These are phyloP conservation scores for Oreotrochilus melanogaster DNA, from an alignment of 2,113 vertebrate species.

Conservation along the genomic window DNA sequence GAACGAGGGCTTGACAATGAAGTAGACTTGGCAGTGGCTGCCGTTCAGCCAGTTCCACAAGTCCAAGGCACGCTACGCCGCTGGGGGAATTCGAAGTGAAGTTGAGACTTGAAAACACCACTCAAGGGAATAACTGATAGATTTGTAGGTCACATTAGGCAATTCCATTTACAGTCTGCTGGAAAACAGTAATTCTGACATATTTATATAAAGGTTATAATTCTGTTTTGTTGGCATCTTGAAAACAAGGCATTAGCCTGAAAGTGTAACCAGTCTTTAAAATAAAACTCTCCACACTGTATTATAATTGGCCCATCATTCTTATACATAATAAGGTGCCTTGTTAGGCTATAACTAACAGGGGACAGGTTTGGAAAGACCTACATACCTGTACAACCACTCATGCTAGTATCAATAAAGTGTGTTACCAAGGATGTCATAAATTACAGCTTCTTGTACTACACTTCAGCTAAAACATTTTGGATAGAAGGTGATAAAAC, in stretches of 20 bases:
- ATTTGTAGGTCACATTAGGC: not conserved
- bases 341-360: not conserved
- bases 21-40: slow-evolving; percentile 28
- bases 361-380: not conserved
- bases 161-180: not conserved
- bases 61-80: not conserved
- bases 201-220: not conserved
- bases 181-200: slow-evolving; percentile 8
- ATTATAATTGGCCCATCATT: not conserved
- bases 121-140: slow-evolving; percentile 11
- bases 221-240: not conserved
- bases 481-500: not conserved
- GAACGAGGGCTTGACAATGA: not conserved
- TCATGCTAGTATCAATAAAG: not conserved
- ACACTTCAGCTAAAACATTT: not conserved
- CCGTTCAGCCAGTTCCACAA: slow-evolving; percentile 17
- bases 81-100: not conserved
- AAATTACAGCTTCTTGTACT: not conserved
- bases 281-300: not conserved
- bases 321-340: not conserved
- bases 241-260: not conserved
- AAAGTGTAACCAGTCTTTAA: not conserved
- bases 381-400: not conserved
- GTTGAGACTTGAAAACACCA: slow-evolving; percentile 42
- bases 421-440: not conserved